These are phyloP conservation scores for Cynopterus brachyotis DNA, from an alignment of 2,113 vertebrate genomes.

Conservation along the genomic window DNA sequence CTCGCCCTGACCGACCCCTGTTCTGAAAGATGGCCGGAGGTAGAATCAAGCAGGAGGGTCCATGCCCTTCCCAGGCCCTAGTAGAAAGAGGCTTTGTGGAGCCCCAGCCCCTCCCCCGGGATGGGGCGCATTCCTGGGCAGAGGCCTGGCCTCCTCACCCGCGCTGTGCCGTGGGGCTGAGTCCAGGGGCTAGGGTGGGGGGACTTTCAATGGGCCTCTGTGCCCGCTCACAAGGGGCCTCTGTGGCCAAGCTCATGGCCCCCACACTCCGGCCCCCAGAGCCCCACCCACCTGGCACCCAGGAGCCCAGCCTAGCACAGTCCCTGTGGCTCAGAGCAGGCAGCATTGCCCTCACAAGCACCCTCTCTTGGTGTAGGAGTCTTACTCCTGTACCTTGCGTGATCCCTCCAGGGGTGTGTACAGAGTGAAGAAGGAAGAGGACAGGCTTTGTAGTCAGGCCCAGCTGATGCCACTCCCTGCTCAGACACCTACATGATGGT, in stretches of 20 bases:
- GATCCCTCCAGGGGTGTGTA: fast-evolving
- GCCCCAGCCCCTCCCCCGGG: not conserved
- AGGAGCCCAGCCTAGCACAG: not conserved
- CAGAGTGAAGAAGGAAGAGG: not conserved
- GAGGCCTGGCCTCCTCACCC: slow-evolving; percentile 54
- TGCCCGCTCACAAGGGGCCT: slow-evolving; percentile 72
- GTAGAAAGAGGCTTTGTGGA: slow-evolving; percentile 76
- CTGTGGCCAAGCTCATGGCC: slow-evolving; percentile 53
- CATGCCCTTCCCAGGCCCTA: slow-evolving; percentile 51
- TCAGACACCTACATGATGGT: not conserved
- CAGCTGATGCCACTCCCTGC: not conserved
- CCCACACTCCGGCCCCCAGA: not conserved
- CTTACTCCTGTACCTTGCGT: not conserved
- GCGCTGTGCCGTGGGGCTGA: slow-evolving; percentile 36
- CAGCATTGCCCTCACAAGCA: not conserved
- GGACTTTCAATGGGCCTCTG: slow-evolving; percentile 76
- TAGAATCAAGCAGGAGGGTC: slow-evolving; percentile 4
- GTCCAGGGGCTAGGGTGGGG: slow-evolving; percentile 62
- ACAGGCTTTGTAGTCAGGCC: not conserved
- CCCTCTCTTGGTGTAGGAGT: not conserved
- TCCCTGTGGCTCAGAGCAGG: not conserved
- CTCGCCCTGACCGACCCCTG: not conserved
- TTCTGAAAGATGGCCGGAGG: not conserved
- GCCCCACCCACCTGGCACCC: slow-evolving; percentile 25
- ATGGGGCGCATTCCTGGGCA: slow-evolving; percentile 74